A percentile compares a stretch with the other conserved stretches of the same genome.
phyloP scores from a whole-genome alignment of 2,113 vertebrate species.

The Rhinolophus sinicus region DNA sequence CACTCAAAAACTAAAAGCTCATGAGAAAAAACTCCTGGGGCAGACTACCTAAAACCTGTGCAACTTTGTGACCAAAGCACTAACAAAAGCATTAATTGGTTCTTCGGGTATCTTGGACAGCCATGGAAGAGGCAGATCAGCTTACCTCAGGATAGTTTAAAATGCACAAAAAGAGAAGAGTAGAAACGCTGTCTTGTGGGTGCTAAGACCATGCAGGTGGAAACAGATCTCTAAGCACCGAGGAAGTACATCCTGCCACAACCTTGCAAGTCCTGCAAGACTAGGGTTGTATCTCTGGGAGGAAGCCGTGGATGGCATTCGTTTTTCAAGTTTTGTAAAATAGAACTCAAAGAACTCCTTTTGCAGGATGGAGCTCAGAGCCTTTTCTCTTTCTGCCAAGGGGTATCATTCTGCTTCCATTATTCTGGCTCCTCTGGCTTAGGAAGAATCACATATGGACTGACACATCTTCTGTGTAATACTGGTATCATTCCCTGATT shows the following conservation, averaged over 20 bases:
- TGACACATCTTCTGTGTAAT: not conserved
- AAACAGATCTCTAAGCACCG: not conserved
- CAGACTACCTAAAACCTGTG: not conserved
- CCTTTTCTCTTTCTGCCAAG: not conserved
- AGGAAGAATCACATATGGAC: not conserved
- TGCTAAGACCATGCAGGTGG: not conserved
- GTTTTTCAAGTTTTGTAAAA: conserved; percentile 14
- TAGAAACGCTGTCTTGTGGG: not conserved
- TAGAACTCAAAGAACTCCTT: not conserved
- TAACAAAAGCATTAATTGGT: not conserved
- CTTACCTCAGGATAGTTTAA: not conserved
- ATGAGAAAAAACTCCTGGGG: not conserved
- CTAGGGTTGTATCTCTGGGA: not conserved
- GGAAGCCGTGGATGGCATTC: not conserved
- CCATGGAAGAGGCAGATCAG: not conserved
- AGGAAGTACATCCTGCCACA: not conserved
- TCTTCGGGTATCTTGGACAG: not conserved
- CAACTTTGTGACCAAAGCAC: not conserved
- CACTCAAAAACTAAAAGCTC: not conserved
- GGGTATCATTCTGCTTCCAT: not conserved
- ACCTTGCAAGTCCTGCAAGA: not conserved
- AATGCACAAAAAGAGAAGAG: not conserved
- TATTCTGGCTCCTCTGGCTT: not conserved
- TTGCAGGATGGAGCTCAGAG: not conserved
- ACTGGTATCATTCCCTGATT: not conserved